These are phyloP conservation scores for Caenorhabditis sp. DNA, from an alignment of 2,888 invertebrate genomes.

Conservation along the genomic window DNA sequence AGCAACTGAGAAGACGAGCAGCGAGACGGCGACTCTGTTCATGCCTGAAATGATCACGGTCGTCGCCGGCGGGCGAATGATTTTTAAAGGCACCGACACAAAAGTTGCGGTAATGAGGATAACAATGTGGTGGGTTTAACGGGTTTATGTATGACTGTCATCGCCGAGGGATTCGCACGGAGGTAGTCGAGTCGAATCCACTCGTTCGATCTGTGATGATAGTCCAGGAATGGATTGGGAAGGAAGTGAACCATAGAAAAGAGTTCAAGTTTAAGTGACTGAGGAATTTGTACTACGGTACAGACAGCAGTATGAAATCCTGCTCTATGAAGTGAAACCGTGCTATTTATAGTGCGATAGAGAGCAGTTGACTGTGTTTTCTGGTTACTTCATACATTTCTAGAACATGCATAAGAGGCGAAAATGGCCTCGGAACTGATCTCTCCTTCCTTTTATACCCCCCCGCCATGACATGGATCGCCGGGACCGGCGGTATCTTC, in stretches of 20 bases:
- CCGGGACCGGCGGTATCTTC: too few species aligned
- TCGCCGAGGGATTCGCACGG: not conserved
- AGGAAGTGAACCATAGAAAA: too few species aligned
- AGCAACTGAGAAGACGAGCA: not conserved
- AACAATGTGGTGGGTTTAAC: not conserved
- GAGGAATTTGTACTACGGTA: too few species aligned
- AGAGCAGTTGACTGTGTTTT: too few species aligned
- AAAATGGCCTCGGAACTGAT: not conserved
- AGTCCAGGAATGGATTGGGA: too few species aligned
- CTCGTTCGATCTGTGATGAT: slow-evolving; percentile 3
- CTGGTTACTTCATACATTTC: too few species aligned
- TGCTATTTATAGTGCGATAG: too few species aligned
- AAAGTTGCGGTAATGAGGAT: slow-evolving; percentile 4
- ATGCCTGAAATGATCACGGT: not conserved
- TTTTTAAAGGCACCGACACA: not conserved
- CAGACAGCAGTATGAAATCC: too few species aligned
- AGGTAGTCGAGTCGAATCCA: not conserved
- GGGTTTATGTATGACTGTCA: slow-evolving; percentile 9
- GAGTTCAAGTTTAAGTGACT: too few species aligned
- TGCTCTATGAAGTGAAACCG: too few species aligned
- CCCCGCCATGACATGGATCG: slow-evolving; percentile 2
- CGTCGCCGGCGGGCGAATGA: not conserved
- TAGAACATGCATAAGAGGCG: too few species aligned
- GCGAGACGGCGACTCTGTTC: not conserved
- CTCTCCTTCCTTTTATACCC: slow-evolving; percentile 2